These are phyloP conservation scores for Anolis sagrei DNA, from an alignment of 2,113 vertebrate genomes.

Conservation along the genomic window DNA sequence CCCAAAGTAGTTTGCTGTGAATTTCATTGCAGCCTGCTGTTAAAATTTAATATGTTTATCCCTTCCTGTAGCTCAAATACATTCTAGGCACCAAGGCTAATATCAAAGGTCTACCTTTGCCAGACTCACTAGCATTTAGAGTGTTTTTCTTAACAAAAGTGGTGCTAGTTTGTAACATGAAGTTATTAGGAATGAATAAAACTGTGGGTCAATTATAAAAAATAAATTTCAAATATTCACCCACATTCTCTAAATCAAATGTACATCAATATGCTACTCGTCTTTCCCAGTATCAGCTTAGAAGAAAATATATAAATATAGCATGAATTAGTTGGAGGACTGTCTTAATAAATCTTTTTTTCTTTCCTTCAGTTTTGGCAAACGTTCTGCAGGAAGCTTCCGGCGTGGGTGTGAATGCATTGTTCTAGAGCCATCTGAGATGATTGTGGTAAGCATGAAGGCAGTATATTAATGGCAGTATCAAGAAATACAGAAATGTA, in stretches of 20 bases:
- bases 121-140: background rate
- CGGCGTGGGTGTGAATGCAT: slow-evolving; percentile 98
- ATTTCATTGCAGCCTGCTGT: background rate
- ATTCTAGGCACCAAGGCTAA: background rate
- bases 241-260: background rate
- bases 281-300: background rate
- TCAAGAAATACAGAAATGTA: background rate
- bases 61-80: background rate
- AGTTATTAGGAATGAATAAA: no score
- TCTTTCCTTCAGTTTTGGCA: slow-evolving; percentile 87
- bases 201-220: no score
- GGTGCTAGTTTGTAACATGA: background rate
- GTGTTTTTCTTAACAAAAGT: background rate
- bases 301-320: rapidly evolving
- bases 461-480: slow-evolving; percentile 12
- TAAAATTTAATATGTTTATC: background rate
- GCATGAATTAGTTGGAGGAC: slow-evolving; percentile 29
- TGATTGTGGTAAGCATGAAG: slow-evolving; percentile 94
- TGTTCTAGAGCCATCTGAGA: slow-evolving; percentile 98
- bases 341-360: slow-evolving; percentile 47
- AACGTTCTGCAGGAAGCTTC: slow-evolving; percentile 95
- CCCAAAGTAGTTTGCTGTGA: background rate
- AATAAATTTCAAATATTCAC: background rate
- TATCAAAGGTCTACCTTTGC: background rate
- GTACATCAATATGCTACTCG: background rate